These are phyloP conservation scores for Halcyon chelicuti DNA, from an alignment of 2,797 vertebrate genomes.

Conservation along the genomic window DNA sequence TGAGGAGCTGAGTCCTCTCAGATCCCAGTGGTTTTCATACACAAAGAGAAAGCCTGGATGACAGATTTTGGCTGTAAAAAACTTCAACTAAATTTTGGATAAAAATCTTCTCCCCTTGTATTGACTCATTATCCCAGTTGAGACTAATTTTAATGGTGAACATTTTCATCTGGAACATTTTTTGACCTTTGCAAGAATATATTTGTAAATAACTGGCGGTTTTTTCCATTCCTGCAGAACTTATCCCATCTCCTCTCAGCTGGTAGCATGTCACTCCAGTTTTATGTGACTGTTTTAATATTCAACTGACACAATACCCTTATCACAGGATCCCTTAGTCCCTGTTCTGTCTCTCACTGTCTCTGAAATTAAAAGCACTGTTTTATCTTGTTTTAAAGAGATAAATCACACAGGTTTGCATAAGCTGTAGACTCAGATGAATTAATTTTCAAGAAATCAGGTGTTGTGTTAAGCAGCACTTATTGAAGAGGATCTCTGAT, in stretches of 20 bases:
- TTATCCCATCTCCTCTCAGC: not conserved
- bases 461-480: not conserved
- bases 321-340: not conserved
- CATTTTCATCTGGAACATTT: not conserved
- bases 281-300: constrained; percentile 27
- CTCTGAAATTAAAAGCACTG: not conserved
- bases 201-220: not conserved
- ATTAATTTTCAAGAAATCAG: not conserved
- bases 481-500: not conserved
- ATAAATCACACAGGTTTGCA: not conserved
- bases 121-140: not conserved
- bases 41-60: not conserved
- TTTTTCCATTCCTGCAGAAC: not conserved
- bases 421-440: not conserved
- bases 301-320: not conserved
- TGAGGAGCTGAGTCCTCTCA: not conserved
- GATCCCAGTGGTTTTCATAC: not conserved
- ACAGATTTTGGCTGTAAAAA: not conserved
- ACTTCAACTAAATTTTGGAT: not conserved
- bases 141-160: not conserved
- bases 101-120: not conserved
- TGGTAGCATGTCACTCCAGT: not conserved
- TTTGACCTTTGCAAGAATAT: not conserved
- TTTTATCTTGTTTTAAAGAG: not conserved
- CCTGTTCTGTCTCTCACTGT: not conserved